Percentiles rank a stretch among this genome's conserved stretches.
Conservation (phyloP, 2,888 invertebrate species). For the Apomyelois bistriatella region DNA sequence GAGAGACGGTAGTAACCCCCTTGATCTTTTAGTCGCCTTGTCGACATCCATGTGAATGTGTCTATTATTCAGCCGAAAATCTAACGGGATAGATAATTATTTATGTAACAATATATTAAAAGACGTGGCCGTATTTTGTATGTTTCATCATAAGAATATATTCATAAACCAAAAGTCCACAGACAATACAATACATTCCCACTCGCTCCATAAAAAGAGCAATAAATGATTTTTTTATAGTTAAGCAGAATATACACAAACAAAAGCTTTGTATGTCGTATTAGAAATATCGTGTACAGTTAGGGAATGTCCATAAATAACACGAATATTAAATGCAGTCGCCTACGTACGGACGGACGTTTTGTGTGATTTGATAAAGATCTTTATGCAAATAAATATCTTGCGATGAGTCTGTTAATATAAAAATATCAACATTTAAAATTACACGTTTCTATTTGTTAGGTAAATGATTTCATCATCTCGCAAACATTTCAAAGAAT, state of each 20-base stretch:
- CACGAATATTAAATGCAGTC: slow-evolving; percentile 32
- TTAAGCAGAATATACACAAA: slow-evolving; percentile 5
- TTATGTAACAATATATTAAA: no score
- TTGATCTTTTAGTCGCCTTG: no score
- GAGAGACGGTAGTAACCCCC: no score
- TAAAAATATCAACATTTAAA: background rate
- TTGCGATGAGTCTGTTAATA: slow-evolving; percentile 1
- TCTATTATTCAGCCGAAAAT: no score
- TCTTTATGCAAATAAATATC: slow-evolving; percentile 24
- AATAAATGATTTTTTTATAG: slow-evolving; percentile 2
- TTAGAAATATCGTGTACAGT: slow-evolving; percentile 22
- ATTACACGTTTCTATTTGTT: background rate
- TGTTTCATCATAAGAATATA: background rate
- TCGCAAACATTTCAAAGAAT: no score
- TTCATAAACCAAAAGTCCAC: slow-evolving; percentile 1
- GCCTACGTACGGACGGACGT: slow-evolving; percentile 16
- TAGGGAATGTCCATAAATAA: slow-evolving; percentile 36
- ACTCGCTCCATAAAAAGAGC: slow-evolving; percentile 5
- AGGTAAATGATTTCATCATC: background rate
- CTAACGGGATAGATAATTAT: no score
- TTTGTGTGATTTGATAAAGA: slow-evolving; percentile 10
- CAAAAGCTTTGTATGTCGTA: slow-evolving; percentile 2
- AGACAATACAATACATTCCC: slow-evolving; percentile 2
- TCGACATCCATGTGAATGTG: no score
- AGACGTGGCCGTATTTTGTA: background rate